These are phyloP conservation scores for Hesperophylax magnus DNA, from an alignment of 1,140 invertebrate species.

Conservation along the genomic window DNA sequence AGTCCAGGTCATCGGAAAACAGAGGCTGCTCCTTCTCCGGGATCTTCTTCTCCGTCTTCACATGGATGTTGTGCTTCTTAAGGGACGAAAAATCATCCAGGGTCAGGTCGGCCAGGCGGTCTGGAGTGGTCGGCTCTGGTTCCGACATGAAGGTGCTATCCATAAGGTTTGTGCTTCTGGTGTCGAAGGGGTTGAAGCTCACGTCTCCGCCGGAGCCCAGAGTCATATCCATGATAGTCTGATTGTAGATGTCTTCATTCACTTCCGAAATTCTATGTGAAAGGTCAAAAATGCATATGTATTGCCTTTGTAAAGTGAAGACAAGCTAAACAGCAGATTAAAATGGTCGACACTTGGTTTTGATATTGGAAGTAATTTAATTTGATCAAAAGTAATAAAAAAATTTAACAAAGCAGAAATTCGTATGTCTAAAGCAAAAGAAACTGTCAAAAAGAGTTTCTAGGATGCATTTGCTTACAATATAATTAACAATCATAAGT, in stretches of 20 bases:
- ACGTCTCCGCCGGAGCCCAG: constrained; percentile 66
- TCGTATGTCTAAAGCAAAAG: too few species aligned
- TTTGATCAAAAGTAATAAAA: too few species aligned
- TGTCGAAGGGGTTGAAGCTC: constrained; percentile 67
- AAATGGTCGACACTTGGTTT: too few species aligned
- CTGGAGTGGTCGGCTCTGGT: constrained; percentile 64
- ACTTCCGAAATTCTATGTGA: constrained; percentile 43
- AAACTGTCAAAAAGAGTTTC: too few species aligned
- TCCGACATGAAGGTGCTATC: constrained; percentile 55
- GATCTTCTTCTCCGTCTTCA: constrained; percentile 63
- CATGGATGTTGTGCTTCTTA: constrained; percentile 66
- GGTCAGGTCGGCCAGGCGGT: constrained; percentile 65
- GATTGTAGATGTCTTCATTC: constrained; percentile 61
- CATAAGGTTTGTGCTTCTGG: constrained; percentile 57
- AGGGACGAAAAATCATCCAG: constrained; percentile 67
- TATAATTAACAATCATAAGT: too few species aligned
- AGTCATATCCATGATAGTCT: constrained; percentile 69
- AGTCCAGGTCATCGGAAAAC: constrained; percentile 67
- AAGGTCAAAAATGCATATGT: background rate
- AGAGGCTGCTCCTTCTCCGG: constrained; percentile 66
- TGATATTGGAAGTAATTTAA: too few species aligned
- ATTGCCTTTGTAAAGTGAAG: too few species aligned
- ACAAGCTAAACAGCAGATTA: too few species aligned
- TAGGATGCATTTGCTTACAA: too few species aligned
- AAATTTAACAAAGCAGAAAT: too few species aligned